Evolutionary conservation across 2,888 invertebrate genomes (phyloP), one percentile per base, ranked within the genome.

Genomic region (Apeira syringaria): DNA sequence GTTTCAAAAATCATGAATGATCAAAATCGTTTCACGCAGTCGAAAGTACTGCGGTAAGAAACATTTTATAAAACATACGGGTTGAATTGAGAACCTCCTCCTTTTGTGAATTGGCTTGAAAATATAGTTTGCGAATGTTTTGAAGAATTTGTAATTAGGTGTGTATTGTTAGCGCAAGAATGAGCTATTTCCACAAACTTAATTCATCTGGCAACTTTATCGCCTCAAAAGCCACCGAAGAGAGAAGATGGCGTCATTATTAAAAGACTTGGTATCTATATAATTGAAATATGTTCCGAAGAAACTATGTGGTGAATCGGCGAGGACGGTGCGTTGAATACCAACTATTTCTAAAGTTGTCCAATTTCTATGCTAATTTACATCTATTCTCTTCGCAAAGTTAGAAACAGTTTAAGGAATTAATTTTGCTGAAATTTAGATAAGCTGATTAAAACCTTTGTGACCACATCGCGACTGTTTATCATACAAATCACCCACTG

Each of bases 351-450:
- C 47, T 45, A 59, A 72, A 74, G 64, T 74, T 68, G 47, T 51
- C 48, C 57, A 61, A 72, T 76, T 73, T 68, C 61, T 65, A 75
- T 70, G 69, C 59, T 68, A 77, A 80, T 75, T 71, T 68, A 70
- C 68, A 63, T 64, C 50, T 48, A 52, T 47, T 67, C 49, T 51
- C 45, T 52, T 56, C 53, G 39, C 36, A 28, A 58, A 64, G 56
- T 60, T 64, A 62, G 57, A 65, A 66, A 61, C 47, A 40, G 50
- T 37, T 24, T 17, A 37, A 44, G 39, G 41, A 52, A 43, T 34
- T 36, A 45, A 46, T 53, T 53, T 27, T 39, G 29, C 28, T 22
- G 27, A 24, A 49, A 29, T 42, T 49, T 33, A 38, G 47, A 41
- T 41, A 32, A 47, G 25, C 11, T 26, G 45, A 40, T 49, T 29